Percentiles rank a stretch among this genome's conserved stretches.
Conservation (phyloP, 2,113 vertebrate species). For the Chelonoidis abingdonii region DNA sequence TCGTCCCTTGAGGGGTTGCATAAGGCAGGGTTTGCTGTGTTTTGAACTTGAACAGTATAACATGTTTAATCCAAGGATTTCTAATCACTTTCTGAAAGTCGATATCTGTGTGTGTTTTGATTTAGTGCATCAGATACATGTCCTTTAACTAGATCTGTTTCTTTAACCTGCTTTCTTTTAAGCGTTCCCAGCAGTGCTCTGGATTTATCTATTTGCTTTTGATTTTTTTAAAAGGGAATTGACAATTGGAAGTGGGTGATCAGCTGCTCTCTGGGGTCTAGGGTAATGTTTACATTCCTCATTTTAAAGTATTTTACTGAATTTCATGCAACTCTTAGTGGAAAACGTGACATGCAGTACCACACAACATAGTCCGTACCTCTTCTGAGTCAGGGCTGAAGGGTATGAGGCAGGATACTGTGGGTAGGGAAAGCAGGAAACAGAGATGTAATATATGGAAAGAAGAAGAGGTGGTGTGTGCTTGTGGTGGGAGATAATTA, state of each 20-base stretch:
- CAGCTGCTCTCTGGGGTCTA: constrained; percentile 54
- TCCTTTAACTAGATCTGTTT: constrained; percentile 37
- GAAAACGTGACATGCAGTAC: background rate
- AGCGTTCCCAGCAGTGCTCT: constrained; percentile 45
- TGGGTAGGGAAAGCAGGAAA: background rate
- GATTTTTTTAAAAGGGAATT: constrained; percentile 66
- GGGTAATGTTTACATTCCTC: constrained; percentile 66
- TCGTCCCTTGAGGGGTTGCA: background rate
- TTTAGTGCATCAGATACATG: constrained; percentile 28
- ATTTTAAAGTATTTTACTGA: constrained; percentile 23
- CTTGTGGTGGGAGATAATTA: background rate
- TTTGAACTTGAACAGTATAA: constrained; percentile 1
- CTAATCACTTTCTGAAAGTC: background rate
- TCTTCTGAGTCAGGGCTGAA: background rate
- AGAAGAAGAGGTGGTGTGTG: background rate
- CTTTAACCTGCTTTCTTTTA: constrained; percentile 40
- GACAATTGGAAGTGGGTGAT: constrained; percentile 55
- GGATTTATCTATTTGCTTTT: constrained; percentile 67
- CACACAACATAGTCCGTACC: background rate
- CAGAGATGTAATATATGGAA: background rate
- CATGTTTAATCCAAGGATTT: constrained; percentile 5
- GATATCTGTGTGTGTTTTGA: constrained; percentile 14
- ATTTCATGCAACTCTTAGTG: background rate
- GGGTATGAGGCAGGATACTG: background rate
- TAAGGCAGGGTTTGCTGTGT: constrained; percentile 17